phyloP scores from a whole-genome alignment of 2,888 invertebrate species.

The Acanthococcus lagerstroemiae region DNA sequence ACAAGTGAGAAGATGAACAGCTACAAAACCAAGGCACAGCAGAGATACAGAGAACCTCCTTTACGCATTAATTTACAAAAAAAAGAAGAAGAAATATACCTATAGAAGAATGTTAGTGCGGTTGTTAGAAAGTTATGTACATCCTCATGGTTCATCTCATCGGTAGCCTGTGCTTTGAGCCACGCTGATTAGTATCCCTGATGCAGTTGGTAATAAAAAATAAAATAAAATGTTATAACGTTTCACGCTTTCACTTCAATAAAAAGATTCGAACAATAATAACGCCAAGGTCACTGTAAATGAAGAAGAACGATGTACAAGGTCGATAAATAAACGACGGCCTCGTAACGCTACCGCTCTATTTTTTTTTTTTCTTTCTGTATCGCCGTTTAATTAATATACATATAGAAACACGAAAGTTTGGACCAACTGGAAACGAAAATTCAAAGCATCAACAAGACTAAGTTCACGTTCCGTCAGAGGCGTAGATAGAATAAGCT shows the following conservation, averaged over 20 bases:
- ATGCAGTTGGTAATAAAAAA: constrained; percentile 24
- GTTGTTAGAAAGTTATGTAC: background rate
- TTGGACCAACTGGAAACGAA: background rate
- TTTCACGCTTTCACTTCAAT: constrained; percentile 30
- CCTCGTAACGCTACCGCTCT: constrained; percentile 28
- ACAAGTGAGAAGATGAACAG: background rate
- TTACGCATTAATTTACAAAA: no score
- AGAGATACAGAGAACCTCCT: no score
- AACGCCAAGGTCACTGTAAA: constrained; percentile 28
- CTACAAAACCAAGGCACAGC: no score
- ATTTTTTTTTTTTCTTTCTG: background rate
- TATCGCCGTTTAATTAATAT: background rate
- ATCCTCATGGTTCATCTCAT: constrained; percentile 9
- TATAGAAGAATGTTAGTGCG: constrained; percentile 8
- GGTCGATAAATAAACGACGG: constrained; percentile 27
- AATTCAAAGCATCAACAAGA: no score
- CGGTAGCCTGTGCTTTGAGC: constrained; percentile 9
- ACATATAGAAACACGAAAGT: background rate
- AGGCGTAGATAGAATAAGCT: no score
- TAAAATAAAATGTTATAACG: constrained; percentile 8
- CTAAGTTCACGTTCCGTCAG: no score
- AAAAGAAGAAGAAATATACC: background rate
- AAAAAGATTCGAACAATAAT: constrained; percentile 29
- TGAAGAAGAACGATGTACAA: constrained; percentile 31
- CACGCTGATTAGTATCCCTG: constrained; percentile 23